Evolutionary conservation across 2,888 invertebrate species (phyloP).

Genomic region (Diarsia mendica): DNA sequence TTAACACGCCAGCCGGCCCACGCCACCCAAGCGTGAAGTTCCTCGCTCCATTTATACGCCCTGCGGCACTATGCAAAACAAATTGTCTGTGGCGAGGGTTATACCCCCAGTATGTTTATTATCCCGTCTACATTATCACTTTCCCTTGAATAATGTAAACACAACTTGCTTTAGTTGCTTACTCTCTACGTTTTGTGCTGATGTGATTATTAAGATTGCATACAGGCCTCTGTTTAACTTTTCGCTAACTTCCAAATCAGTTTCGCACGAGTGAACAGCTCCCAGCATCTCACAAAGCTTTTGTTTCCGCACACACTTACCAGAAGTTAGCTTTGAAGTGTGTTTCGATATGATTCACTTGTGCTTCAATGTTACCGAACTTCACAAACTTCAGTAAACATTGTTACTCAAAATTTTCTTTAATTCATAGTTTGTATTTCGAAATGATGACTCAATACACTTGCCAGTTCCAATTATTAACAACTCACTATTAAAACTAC

Average conservation of each 20-base stretch:
- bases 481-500: slow-evolving; percentile 22
- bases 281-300: slow-evolving; percentile 51
- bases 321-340: slow-evolving; percentile 48
- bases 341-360: slow-evolving; percentile 42
- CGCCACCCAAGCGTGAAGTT: slow-evolving; percentile 77
- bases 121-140: slow-evolving; percentile 46
- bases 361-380: slow-evolving; percentile 28
- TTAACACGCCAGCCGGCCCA: slow-evolving; percentile 76
- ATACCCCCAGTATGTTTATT: slow-evolving; percentile 60
- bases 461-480: slow-evolving; percentile 11
- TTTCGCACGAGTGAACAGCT: slow-evolving; percentile 42
- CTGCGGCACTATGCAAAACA: slow-evolving; percentile 62
- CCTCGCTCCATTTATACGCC: slow-evolving; percentile 80
- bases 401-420: slow-evolving; percentile 26
- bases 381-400: slow-evolving; percentile 27
- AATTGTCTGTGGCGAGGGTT: slow-evolving; percentile 62
- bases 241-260: slow-evolving; percentile 50
- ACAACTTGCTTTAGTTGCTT: slow-evolving; percentile 48
- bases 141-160: slow-evolving; percentile 39
- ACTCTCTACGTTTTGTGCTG: slow-evolving; percentile 32
- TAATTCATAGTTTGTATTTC: slow-evolving; percentile 37
- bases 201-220: slow-evolving; percentile 37
- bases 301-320: slow-evolving; percentile 43
- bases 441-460: slow-evolving; percentile 24
- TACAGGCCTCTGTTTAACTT: slow-evolving; percentile 39